Conservation (phyloP, 2,888 invertebrate genomes). For the Zaprionus bogoriensis region DNA sequence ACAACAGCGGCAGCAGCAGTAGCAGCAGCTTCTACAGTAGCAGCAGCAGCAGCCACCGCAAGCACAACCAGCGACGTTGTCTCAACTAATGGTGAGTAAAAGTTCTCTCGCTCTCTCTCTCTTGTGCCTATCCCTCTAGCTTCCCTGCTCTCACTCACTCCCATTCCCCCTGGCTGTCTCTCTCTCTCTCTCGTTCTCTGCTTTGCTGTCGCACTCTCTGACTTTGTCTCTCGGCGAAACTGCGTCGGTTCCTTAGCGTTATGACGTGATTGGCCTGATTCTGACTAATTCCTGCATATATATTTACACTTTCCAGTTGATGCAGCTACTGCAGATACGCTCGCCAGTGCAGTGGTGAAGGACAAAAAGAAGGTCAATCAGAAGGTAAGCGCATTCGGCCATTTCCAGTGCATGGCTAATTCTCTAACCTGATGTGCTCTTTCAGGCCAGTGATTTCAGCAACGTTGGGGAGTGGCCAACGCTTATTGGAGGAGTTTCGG, state of each 20-base stretch:
- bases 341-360: conserved; percentile 83
- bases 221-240: conserved; percentile 37
- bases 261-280: conserved; percentile 59
- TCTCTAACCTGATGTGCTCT: not conserved
- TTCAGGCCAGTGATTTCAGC: conserved; percentile 92
- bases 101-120: not conserved
- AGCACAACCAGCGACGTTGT: conserved; percentile 26
- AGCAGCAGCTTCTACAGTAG: conserved; percentile 24
- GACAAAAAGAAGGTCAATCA: conserved; percentile 84
- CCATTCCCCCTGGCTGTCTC: conserved; percentile 2
- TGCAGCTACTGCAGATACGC: conserved; percentile 59
- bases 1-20: conserved; percentile 14
- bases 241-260: conserved; percentile 26
- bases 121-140: no score
- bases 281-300: conserved; percentile 27
- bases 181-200: conserved; percentile 1
- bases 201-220: conserved; percentile 16
- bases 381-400: conserved; percentile 83
- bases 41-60: conserved; percentile 19
- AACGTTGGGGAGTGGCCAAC: conserved; percentile 97
- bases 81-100: conserved; percentile 73
- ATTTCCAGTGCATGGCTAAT: not conserved
- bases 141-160: not conserved
- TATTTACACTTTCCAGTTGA: conserved; percentile 59
- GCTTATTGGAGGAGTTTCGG: conserved; percentile 84